Evolutionary conservation across 2,888 invertebrate species (phyloP).

Genomic region (Melanostoma mellinum): DNA sequence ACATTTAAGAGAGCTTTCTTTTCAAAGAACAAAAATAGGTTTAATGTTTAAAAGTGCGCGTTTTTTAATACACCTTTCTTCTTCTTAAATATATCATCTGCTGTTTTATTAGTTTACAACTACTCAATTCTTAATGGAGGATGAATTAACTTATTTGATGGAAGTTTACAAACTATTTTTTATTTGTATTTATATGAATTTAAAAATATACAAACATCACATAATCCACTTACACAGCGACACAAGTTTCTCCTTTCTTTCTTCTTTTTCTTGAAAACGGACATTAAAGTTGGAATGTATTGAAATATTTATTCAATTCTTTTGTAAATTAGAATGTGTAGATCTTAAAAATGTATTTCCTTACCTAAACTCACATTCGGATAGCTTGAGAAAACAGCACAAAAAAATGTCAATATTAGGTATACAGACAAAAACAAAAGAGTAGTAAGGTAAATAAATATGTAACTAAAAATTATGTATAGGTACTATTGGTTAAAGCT

Average conservation of each 20-base stretch:
- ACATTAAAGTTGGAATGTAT: conserved; percentile 55
- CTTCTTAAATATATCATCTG: conserved; percentile 22
- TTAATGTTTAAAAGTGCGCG: conserved; percentile 23
- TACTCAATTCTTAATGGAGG: conserved; percentile 58
- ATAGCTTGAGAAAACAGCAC: conserved; percentile 6
- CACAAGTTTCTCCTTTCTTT: conserved; percentile 30
- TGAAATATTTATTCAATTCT: conserved; percentile 65
- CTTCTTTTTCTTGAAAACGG: conserved; percentile 27
- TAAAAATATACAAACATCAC: conserved; percentile 80
- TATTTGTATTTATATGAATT: conserved; percentile 56
- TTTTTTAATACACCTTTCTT: conserved; percentile 10
- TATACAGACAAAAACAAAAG: conserved; percentile 51
- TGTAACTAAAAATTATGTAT: conserved; percentile 46
- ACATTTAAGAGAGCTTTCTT: conserved; percentile 41
- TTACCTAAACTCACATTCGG: conserved; percentile 7
- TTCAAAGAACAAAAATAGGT: conserved; percentile 18
- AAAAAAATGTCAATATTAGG: conserved; percentile 23
- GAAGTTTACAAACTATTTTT: conserved; percentile 53
- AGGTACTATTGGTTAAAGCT: conserved; percentile 73
- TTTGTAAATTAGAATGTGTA: neutral
- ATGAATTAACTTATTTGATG: conserved; percentile 70
- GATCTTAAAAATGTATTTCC: conserved; percentile 1
- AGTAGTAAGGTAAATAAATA: conserved; percentile 46
- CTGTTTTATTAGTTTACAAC: conserved; percentile 29
- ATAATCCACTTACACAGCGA: conserved; percentile 79